Conservation (phyloP, 2,888 invertebrate species). For the Mesorhabditis spiculigera region DNA sequence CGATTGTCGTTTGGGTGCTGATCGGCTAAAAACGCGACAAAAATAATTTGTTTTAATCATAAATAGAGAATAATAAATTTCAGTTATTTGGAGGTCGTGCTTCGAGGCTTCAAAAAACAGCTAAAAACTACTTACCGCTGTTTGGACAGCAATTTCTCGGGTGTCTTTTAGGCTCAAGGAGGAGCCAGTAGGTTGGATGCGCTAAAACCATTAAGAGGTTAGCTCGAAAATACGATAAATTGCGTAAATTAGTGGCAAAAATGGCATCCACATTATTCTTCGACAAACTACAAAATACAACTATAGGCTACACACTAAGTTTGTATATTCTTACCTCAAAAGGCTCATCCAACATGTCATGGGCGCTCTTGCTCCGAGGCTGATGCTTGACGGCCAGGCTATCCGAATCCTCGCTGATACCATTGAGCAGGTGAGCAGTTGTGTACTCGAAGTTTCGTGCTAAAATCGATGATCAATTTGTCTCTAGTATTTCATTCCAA, state of each 20-base stretch:
- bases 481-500: not conserved
- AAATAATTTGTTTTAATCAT: not conserved
- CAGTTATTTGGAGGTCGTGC: no score
- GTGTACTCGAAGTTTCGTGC: not conserved
- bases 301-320: no score
- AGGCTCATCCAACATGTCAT: not conserved
- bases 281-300: not conserved
- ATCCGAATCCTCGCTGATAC: not conserved
- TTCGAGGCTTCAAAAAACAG: not conserved
- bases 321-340: not conserved
- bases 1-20: not conserved
- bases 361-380: not conserved
- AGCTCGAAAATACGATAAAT: not conserved
- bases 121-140: not conserved
- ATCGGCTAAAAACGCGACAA: not conserved
- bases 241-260: not conserved
- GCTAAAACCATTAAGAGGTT: not conserved
- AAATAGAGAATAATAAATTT: not conserved
- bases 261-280: not conserved
- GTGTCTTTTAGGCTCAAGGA: not conserved
- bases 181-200: not conserved
- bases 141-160: not conserved
- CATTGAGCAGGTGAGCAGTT: not conserved
- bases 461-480: slow-evolving; percentile 5
- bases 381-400: not conserved